Percentiles rank a stretch among this genome's conserved stretches.
Conservation (phyloP, 1,140 invertebrate genomes). For the Scaptodrosophila lebanonensis region DNA sequence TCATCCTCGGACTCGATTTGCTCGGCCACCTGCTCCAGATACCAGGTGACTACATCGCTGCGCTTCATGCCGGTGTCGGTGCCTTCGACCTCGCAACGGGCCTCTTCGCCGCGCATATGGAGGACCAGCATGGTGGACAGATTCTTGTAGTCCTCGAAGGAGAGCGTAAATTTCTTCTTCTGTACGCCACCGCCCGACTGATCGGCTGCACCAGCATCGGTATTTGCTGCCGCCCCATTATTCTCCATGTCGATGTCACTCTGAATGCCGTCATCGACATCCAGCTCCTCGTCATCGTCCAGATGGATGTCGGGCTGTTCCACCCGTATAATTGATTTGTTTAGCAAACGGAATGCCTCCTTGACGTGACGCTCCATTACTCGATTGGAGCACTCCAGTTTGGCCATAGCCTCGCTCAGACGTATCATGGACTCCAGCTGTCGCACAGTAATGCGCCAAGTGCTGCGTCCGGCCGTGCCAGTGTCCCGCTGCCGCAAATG, state of each 20-base stretch:
- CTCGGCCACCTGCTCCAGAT: slow-evolving; percentile 92
- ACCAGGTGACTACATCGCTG: slow-evolving; percentile 95
- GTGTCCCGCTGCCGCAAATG: slow-evolving; percentile 90
- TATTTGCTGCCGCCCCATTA: slow-evolving; percentile 64
- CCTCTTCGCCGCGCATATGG: slow-evolving; percentile 92
- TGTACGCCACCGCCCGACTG: slow-evolving; percentile 33
- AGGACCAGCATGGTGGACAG: slow-evolving; percentile 94
- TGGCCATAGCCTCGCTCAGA: slow-evolving; percentile 96
- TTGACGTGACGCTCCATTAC: slow-evolving; percentile 93
- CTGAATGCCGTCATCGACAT: slow-evolving; percentile 58
- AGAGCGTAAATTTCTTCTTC: slow-evolving; percentile 93
- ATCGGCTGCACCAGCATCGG: slow-evolving; percentile 27
- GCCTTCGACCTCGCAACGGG: slow-evolving; percentile 82
- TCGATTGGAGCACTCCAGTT: slow-evolving; percentile 94
- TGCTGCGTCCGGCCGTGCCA: slow-evolving; percentile 84
- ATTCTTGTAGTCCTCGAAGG: slow-evolving; percentile 96
- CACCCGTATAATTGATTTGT: slow-evolving; percentile 98
- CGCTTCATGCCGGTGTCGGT: slow-evolving; percentile 83
- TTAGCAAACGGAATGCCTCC: slow-evolving; percentile 95
- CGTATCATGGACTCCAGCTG: slow-evolving; percentile 98
- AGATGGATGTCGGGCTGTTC: slow-evolving; percentile 98
- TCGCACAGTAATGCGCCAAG: slow-evolving; percentile 98
- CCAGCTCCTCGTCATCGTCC: slow-evolving; percentile 84
- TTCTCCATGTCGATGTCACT: slow-evolving; percentile 67
- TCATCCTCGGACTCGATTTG: slow-evolving; percentile 95